Conservation (phyloP, 2,797 vertebrate species). For the Mormyrops boulengeri region DNA sequence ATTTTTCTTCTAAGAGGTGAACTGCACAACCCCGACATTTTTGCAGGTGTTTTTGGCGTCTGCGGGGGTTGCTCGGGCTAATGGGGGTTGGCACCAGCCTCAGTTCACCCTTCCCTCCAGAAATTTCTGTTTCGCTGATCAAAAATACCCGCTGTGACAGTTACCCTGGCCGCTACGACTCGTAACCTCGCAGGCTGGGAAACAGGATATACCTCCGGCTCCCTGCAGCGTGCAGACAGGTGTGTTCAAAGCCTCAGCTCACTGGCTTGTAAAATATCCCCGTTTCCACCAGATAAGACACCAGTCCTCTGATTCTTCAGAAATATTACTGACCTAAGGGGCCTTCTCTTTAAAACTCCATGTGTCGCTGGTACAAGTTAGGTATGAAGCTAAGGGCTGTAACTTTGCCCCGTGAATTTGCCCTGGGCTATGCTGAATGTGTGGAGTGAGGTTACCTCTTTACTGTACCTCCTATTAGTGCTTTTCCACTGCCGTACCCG, state of each 20-base stretch:
- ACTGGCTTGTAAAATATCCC: neutral
- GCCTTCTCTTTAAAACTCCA: neutral
- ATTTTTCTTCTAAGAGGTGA: neutral
- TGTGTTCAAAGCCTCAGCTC: neutral
- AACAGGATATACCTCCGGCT: neutral
- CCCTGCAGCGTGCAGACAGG: neutral
- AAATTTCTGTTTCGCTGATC: neutral
- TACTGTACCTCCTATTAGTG: neutral
- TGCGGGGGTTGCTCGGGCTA: neutral
- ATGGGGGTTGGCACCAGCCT: neutral
- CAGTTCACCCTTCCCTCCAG: neutral
- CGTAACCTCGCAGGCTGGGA: neutral
- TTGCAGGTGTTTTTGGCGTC: neutral
- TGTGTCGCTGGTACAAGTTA: neutral
- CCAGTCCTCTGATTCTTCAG: neutral
- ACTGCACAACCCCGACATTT: neutral
- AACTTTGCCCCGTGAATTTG: neutral
- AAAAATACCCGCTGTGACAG: neutral
- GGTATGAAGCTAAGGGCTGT: neutral
- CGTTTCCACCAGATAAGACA: neutral
- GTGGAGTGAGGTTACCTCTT: neutral
- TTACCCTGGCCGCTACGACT: neutral
- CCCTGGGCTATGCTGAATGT: neutral
- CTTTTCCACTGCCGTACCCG: neutral
- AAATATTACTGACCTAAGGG: neutral